These are phyloP conservation scores for Bursaphelenchus okinawaensis DNA, from an alignment of 2,888 invertebrate genomes.

Conservation along the genomic window DNA sequence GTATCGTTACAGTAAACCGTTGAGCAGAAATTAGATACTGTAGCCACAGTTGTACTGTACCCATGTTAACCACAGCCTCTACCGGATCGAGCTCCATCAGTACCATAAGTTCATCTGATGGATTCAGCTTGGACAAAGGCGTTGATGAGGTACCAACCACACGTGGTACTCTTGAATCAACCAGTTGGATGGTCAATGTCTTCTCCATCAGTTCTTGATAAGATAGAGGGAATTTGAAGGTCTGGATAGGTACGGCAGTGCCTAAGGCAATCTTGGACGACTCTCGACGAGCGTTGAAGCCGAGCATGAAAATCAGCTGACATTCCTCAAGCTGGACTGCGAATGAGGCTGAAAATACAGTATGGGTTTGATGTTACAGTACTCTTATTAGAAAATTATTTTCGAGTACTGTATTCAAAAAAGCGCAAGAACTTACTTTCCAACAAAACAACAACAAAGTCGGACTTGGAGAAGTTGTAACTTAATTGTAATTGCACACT, in stretches of 20 bases:
- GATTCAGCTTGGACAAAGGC: constrained; percentile 23
- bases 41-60: constrained; percentile 64
- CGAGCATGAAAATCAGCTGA: constrained; percentile 15
- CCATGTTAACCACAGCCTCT: constrained; percentile 37
- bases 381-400: background rate
- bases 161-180: constrained; percentile 9
- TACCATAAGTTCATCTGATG: constrained; percentile 29
- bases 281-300: constrained; percentile 2
- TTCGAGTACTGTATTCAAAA: background rate
- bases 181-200: constrained; percentile 22
- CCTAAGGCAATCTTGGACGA: background rate
- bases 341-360: constrained; percentile 3
- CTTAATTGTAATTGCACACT: constrained; percentile 26
- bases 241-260: background rate
- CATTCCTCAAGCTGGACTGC: constrained; percentile 15
- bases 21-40: constrained; percentile 64
- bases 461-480: constrained; percentile 30
- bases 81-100: constrained; percentile 26
- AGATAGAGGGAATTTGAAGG: constrained; percentile 28
- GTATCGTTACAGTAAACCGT: constrained; percentile 64
- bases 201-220: constrained; percentile 32
- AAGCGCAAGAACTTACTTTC: constrained; percentile 17
- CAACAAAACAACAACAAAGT: constrained; percentile 24
- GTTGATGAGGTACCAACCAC: constrained; percentile 8
- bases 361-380: background rate